Evolutionary conservation across 2,797 vertebrate genomes (phyloP).

Genomic region (Nasua narica): DNA sequence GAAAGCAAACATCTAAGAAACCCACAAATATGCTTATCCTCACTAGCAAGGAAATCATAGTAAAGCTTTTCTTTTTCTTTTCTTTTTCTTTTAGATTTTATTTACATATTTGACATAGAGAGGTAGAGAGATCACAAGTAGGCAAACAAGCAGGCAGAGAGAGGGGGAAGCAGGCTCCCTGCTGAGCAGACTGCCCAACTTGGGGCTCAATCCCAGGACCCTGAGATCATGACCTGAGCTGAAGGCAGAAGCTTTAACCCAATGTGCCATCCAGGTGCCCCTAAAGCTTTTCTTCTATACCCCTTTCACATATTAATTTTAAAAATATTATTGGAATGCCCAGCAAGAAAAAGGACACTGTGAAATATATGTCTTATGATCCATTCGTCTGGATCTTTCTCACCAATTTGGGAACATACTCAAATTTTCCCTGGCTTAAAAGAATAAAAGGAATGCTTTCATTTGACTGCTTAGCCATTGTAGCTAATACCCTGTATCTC

Average conservation of each 20-base stretch:
- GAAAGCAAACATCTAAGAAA: neutral
- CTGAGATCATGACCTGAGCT: no score
- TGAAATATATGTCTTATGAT: neutral
- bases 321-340: neutral
- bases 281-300: neutral
- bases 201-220: no score
- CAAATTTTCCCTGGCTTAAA: neutral
- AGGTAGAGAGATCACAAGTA: no score
- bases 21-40: neutral
- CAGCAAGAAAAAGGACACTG: no score
- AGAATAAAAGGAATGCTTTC: neutral
- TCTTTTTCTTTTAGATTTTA: no score
- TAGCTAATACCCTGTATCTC: neutral
- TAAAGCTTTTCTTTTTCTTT: no score
- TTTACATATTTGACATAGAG: no score
- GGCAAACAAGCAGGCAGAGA: no score
- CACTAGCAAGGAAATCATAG: neutral
- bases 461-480: neutral
- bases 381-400: neutral
- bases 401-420: neutral
- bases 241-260: no score
- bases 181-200: no score
- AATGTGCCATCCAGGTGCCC: no score
- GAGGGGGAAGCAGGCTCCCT: no score
- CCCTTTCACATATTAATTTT: neutral